A percentile compares a stretch with the other conserved stretches of the same genome.
These are phyloP conservation scores for Camponotus vicinus DNA, from an alignment of 1,140 invertebrate species.

Conservation along the genomic window DNA sequence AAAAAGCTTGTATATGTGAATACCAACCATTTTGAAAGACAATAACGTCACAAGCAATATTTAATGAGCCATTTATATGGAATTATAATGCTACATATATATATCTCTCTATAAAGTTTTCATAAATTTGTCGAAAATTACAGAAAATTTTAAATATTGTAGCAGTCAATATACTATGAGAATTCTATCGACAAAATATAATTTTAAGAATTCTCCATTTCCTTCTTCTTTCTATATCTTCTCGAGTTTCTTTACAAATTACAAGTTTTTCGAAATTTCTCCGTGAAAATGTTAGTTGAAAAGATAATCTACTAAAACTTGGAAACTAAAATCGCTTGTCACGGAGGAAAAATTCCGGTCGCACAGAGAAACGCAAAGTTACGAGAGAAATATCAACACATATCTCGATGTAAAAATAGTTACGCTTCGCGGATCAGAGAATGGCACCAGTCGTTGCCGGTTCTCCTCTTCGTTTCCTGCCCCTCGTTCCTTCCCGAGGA, in stretches of 20 bases:
- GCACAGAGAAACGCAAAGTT: slow-evolving; percentile 33
- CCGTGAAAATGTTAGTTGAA: not conserved
- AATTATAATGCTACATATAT: not conserved
- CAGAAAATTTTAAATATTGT: not conserved
- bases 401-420: slow-evolving; percentile 70
- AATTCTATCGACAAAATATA: not conserved
- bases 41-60: not conserved
- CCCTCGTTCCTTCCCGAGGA: not conserved
- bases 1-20: not conserved
- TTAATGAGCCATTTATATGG: not conserved
- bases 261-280: not conserved
- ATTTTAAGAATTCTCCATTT: not conserved
- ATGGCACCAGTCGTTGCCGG: slow-evolving; percentile 30
- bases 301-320: not conserved
- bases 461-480: slow-evolving; percentile 38
- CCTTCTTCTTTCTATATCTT: not conserved
- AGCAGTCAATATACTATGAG: not conserved
- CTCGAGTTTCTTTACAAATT: slow-evolving; percentile 8
- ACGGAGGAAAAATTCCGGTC: not conserved
- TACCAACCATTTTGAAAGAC: not conserved
- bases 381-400: slow-evolving; percentile 36
- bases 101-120: not conserved
- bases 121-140: not conserved
- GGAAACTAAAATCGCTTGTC: slow-evolving; percentile 42
- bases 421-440: not conserved